These are phyloP conservation scores for Parus major DNA, from an alignment of 2,113 vertebrate species.

Conservation along the genomic window DNA sequence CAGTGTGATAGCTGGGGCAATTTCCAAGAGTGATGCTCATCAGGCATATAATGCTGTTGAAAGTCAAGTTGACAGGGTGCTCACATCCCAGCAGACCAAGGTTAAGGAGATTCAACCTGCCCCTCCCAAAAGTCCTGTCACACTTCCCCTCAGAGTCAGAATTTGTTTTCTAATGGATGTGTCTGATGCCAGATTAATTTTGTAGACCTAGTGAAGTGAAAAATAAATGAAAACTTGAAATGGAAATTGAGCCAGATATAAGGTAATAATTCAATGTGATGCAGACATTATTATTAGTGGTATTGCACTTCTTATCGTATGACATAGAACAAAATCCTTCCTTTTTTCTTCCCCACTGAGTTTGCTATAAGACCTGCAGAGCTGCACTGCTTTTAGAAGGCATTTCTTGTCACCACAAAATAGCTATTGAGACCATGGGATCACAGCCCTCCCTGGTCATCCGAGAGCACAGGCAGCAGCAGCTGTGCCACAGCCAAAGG, in stretches of 20 bases:
- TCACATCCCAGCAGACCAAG: neutral
- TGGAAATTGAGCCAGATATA: neutral
- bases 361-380: neutral
- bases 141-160: neutral
- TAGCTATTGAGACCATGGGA: neutral
- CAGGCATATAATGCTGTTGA: neutral
- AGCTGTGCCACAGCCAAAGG: neutral
- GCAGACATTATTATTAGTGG: neutral
- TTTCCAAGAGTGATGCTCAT: neutral
- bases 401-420: neutral
- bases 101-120: neutral
- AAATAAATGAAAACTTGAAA: slow-evolving; percentile 6
- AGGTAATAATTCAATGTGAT: neutral
- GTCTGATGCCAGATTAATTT: neutral
- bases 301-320: neutral
- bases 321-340: neutral
- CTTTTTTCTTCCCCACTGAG: neutral
- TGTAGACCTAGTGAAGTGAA: neutral
- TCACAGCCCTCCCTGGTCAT: neutral
- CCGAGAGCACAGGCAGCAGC: neutral
- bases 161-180: neutral
- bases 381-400: neutral
- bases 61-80: neutral
- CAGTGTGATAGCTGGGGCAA: neutral
- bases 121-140: neutral